These are phyloP conservation scores for Amphimedon queenslandica DNA, from an alignment of 37 sponge, comb jelly and placozoan genomes.

Conservation along the genomic window DNA sequence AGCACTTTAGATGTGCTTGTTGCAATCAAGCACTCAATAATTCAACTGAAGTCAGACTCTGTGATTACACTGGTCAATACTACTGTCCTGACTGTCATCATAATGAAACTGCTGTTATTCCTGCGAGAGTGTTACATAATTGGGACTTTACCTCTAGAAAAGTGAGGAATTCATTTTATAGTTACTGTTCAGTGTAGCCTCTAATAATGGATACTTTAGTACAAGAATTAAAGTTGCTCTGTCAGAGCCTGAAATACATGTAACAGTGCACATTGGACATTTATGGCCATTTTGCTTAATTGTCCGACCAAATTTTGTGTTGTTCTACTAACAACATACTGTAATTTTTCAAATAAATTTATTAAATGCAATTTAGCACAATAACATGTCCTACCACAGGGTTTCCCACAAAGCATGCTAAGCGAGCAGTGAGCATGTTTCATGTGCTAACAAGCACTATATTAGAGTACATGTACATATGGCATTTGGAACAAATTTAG, in stretches of 20 bases:
- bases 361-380: too few relatives aligned
- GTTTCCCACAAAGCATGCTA: too few relatives aligned
- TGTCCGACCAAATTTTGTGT: too few relatives aligned
- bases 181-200: neutral
- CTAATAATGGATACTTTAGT: neutral
- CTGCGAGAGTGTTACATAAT: conserved; percentile 94
- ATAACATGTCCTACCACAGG: too few relatives aligned
- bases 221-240: neutral
- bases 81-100: conserved; percentile 87
- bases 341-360: too few relatives aligned
- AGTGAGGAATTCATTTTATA: conserved; percentile 17
- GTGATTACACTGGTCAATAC: conserved; percentile 91
- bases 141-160: conserved; percentile 88
- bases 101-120: conserved; percentile 68
- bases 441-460: too few relatives aligned
- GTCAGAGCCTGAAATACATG: conserved; percentile 18
- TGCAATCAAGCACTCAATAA: conserved; percentile 66
- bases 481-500: too few relatives aligned
- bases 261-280: too few relatives aligned
- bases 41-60: conserved; percentile 52
- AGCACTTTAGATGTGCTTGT: conserved; percentile 84
- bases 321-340: too few relatives aligned
- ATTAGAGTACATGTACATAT: too few relatives aligned
- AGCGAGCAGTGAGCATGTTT: too few relatives aligned
- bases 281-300: too few relatives aligned